These are phyloP conservation scores for Sebastes matsubarae DNA, from an alignment of 2,797 vertebrate genomes.

Conservation along the genomic window DNA sequence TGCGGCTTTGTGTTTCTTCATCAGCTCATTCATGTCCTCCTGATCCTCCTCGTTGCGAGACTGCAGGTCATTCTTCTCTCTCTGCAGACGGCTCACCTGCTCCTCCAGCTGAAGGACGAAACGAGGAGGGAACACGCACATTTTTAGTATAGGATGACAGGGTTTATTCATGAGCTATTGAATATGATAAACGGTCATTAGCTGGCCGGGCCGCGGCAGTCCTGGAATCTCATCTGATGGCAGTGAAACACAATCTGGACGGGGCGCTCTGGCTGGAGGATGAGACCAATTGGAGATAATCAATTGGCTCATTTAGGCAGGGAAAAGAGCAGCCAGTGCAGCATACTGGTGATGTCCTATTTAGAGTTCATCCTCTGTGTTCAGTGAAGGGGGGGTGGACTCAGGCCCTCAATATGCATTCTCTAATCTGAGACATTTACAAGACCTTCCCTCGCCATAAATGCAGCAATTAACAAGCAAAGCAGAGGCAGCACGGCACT, in stretches of 20 bases:
- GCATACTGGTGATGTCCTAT: conserved; percentile 72
- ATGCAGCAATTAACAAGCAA: conserved; percentile 79
- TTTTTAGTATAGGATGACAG: conserved; percentile 52
- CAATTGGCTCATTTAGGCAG: conserved; percentile 79
- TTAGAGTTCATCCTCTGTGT: conserved; percentile 63
- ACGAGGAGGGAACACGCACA: conserved; percentile 20
- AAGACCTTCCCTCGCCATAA: conserved; percentile 73
- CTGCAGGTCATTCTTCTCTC: conserved; percentile 97
- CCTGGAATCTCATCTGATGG: conserved; percentile 72
- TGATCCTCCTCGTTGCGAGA: conserved; percentile 97
- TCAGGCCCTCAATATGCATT: conserved; percentile 55
- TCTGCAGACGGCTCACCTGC: conserved; percentile 94
- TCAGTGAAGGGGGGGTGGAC: conserved; percentile 15
- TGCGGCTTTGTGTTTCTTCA: conserved; percentile 98
- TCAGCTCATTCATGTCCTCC: conserved; percentile 97
- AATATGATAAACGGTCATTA: conserved; percentile 79
- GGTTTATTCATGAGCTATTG: conserved; percentile 75
- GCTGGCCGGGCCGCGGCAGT: conserved; percentile 54
- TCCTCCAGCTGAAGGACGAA: conserved; percentile 90
- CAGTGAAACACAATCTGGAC: conserved; percentile 70
- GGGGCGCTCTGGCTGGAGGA: conserved; percentile 65
- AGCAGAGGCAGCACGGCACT: conserved; percentile 57
- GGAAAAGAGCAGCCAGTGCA: conserved; percentile 65
- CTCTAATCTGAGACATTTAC: conserved; percentile 74
- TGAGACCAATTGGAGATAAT: conserved; percentile 79